Evolutionary conservation across 2,888 invertebrate genomes (phyloP).

Genomic region (Patella caerulea): DNA sequence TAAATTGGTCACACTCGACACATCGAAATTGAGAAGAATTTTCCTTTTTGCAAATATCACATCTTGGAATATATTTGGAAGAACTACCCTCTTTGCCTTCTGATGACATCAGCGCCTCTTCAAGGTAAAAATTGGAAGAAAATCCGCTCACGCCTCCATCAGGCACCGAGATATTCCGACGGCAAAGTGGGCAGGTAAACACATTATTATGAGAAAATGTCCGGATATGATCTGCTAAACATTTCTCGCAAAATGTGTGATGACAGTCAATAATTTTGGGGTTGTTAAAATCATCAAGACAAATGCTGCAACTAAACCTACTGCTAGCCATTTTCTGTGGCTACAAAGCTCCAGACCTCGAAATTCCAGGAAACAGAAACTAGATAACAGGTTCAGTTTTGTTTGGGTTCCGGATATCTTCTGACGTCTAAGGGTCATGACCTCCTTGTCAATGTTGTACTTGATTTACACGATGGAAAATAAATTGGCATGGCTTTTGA

Average conservation of each 20-base stretch:
- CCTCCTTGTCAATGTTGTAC: too few relatives aligned
- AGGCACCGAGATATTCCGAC: neutral
- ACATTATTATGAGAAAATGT: neutral
- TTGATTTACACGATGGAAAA: too few relatives aligned
- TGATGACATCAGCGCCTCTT: neutral
- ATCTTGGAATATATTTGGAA: neutral
- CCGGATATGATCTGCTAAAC: slow-evolving; percentile 4
- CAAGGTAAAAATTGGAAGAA: slow-evolving; percentile 6
- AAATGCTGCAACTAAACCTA: neutral
- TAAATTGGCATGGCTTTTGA: too few relatives aligned
- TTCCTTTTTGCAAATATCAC: neutral
- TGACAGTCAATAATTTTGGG: neutral
- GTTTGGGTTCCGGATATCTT: too few relatives aligned
- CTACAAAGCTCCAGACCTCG: neutral
- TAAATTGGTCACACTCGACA: neutral
- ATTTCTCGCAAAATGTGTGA: slow-evolving; percentile 10
- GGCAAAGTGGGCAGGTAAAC: neutral
- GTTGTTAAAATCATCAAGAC: neutral
- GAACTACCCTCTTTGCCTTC: neutral
- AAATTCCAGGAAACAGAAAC: neutral
- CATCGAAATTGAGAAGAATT: neutral
- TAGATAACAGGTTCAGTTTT: too few relatives aligned
- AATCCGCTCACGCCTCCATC: neutral
- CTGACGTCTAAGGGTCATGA: too few relatives aligned
- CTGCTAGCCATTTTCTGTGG: neutral